A percentile compares a stretch with the other conserved stretches of the same genome.
Conservation (phyloP, 1,140 invertebrate species). For the Trachymyrmex septentrionalis region DNA sequence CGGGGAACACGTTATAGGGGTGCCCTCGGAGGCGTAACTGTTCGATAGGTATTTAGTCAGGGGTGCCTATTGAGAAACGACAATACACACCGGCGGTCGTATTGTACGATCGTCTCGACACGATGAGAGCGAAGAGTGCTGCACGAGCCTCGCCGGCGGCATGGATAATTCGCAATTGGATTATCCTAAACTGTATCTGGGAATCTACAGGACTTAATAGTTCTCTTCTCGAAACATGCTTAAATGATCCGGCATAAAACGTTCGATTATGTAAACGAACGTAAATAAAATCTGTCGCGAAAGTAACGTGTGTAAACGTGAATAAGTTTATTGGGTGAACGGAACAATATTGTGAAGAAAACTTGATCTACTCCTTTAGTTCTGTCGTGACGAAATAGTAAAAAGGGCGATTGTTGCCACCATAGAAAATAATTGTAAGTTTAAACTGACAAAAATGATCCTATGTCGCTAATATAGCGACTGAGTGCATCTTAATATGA, state of each 20-base stretch:
- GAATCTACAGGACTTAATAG: slow-evolving; percentile 59
- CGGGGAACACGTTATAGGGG: slow-evolving; percentile 14
- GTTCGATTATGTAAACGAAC: background rate
- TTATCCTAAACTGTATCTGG: slow-evolving; percentile 77
- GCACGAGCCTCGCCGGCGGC: slow-evolving; percentile 67
- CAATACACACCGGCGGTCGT: slow-evolving; percentile 77
- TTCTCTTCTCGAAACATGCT: slow-evolving; percentile 27
- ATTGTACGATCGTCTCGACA: slow-evolving; percentile 74
- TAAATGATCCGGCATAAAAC: background rate
- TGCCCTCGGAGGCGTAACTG: slow-evolving; percentile 58
- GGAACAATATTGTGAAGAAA: background rate
- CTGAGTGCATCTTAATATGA: background rate
- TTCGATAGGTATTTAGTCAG: slow-evolving; percentile 76
- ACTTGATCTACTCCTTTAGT: background rate
- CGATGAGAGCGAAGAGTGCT: slow-evolving; percentile 68
- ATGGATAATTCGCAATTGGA: slow-evolving; percentile 82
- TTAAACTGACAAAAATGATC: background rate
- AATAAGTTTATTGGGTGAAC: background rate
- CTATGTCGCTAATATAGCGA: slow-evolving; percentile 8
- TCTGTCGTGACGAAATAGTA: background rate
- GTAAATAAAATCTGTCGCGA: slow-evolving; percentile 21
- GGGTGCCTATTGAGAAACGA: slow-evolving; percentile 73
- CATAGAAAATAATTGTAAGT: background rate
- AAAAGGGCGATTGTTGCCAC: background rate
- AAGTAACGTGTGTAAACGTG: background rate